phyloP scores from a whole-genome alignment of 2,113 vertebrate species.

The Chrysochloris asiatica region DNA sequence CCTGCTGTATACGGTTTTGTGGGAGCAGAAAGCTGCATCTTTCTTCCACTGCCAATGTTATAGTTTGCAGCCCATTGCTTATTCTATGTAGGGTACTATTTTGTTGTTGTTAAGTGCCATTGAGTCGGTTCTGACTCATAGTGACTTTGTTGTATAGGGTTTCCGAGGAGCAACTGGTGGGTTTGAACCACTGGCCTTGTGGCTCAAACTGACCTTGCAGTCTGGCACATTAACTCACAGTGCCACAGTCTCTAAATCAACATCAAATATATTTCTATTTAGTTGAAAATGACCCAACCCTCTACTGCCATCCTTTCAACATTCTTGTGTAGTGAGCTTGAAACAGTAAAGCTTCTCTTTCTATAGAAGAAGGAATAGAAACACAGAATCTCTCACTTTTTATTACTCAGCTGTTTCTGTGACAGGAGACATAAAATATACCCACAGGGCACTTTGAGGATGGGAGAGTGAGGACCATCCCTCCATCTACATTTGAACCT shows the following conservation, averaged over 20 bases:
- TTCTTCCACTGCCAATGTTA: too few species aligned
- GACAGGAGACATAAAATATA: neutral
- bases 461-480: neutral
- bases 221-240: too few species aligned
- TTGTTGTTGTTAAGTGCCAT: too few species aligned
- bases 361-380: neutral
- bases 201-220: too few species aligned
- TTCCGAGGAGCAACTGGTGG: too few species aligned
- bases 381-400: neutral
- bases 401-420: neutral
- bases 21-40: too few species aligned
- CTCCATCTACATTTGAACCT: neutral
- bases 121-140: too few species aligned
- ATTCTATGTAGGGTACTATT: too few species aligned
- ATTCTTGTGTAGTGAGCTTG: neutral
- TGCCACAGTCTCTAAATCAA: neutral
- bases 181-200: too few species aligned
- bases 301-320: neutral
- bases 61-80: too few species aligned
- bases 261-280: neutral
- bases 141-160: too few species aligned
- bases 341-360: neutral
- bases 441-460: neutral
- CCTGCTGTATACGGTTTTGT: too few species aligned
- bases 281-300: neutral